Evolutionary conservation across 2,797 vertebrate species (phyloP).

Genomic region (Lophotriccus pileatus): DNA sequence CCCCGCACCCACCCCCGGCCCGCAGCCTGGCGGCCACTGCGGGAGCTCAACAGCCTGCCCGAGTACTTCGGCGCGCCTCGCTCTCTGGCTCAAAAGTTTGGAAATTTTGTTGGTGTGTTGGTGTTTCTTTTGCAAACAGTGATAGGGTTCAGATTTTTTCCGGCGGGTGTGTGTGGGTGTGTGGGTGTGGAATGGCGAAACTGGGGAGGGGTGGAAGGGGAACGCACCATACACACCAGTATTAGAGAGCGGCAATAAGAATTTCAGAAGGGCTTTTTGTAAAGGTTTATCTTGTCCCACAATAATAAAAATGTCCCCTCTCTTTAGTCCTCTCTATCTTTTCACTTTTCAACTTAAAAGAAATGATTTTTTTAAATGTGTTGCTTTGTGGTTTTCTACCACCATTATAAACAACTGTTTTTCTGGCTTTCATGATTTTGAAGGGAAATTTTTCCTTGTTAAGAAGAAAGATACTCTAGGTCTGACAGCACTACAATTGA

Average conservation of each 20-base stretch:
- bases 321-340: not conserved
- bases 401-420: not conserved
- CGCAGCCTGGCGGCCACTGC: not conserved
- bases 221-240: accelerated
- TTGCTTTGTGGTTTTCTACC: not conserved
- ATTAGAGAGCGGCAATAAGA: accelerated
- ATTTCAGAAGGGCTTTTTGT: not conserved
- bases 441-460: not conserved
- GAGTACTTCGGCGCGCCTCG: accelerated
- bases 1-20: not conserved
- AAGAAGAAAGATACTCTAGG: not conserved
- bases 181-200: not conserved
- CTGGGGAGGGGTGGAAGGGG: too few species aligned
- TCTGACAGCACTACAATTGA: not conserved
- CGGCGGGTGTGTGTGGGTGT: too few species aligned
- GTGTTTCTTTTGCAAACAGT: not conserved
- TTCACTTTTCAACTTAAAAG: not conserved
- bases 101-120: accelerated
- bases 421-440: not conserved
- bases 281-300: not conserved
- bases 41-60: not conserved
- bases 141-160: not conserved
- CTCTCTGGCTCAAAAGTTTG: not conserved
- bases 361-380: not conserved
- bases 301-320: not conserved